Base-by-base conservation (phyloP, 1,140 invertebrate species). In the Leptopilina clavipes region DNA sequence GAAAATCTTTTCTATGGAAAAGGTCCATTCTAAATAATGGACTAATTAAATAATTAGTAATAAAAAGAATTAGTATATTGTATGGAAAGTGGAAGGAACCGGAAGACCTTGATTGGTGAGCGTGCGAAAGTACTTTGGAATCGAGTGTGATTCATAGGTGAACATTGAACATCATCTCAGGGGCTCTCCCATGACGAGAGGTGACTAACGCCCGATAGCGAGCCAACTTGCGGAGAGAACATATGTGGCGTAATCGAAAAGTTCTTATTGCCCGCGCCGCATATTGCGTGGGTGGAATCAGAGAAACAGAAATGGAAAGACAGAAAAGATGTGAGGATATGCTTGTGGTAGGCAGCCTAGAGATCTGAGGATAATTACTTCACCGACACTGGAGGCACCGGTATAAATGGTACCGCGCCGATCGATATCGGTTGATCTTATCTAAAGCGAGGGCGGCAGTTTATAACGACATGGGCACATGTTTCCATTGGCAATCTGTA, bases 151-250 rank as follows among this genome's bases (percentile, higher is more conserved):
- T 80, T 82, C 81, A 82, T 80, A 74, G 73, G 54, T 44, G 76
- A 72, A 79, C 80, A 40, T 70, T 43, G 75, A 71, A 78, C 80
- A 45, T 74, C 44, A 78, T 70, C 56, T 43, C 37, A 43, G 11
- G 31, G 76, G 81, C 79, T 83, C 82, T 84, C 78, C 81, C 82
- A 85, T 84, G 84, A 85, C 83, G 81, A 80, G 81, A 80, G 80
- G 78, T 84, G 82, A 84, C 85, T 84, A 84, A 85, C 76, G 77
- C 78, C 81, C 80, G 78, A 81, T 80, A 81, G 79, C 82, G 81
- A 79, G 74, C 18, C 71, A 77, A 44, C 70, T 54, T 43, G n/a
- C n/a, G n/a, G n/a, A n/a, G n/a, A n/a, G n/a, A n/a, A n/a, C 25
- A 43, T 71, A 43, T 77, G 84, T 86, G 85, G 81, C 78, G 83